Base-by-base conservation (phyloP, 2,113 vertebrate species). In the Oreochromis niloticus region DNA sequence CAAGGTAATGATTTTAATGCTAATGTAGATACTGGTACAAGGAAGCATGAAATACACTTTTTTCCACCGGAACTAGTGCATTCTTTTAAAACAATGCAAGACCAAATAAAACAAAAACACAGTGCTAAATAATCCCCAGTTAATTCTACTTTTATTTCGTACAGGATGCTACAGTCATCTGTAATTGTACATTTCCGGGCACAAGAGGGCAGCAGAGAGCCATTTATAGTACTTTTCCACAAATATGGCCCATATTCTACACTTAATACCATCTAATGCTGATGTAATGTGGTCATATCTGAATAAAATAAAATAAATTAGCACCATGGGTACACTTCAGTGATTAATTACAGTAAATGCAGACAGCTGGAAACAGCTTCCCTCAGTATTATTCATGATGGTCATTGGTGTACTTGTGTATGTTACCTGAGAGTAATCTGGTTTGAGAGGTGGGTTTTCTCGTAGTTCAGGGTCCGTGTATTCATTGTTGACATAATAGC, bases 401-500 rank as follows among this genome's bases (percentile, higher is more conserved):
- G 50, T 19, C 55, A 80, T 48, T 11, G 79, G 36, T 75, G 19
- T 27, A 41, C 41, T 27, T 57, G 30, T 34, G 27, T 80, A 27
- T 57, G 5, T 87, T 95, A 98, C 98, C 97, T 98, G 97, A 43
- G 96, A 85, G 90, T 98, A 98, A 94, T 97, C 95, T 16, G 98
- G 97, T 92, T 98, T 98, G 22, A 96, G 83, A 6, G 98, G 97
- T 0, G 98, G 98, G 92, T 97, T 98, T 92, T 98, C 97, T 19
- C 97, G 95, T 46, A 98, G 96, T 86, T 98, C 98, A 0, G 97
- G 96, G 27, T 97, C 96, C 1, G 96, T 97, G 91, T 98, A 98
- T 91, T 98, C 98, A 39, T 98, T 98, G 95, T 98, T 98, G 80
- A 98, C 97, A 4, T 98, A 98, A 91, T 98, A 98, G 24, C 98